These are phyloP conservation scores for Circaetus gallicus DNA, from an alignment of 2,113 vertebrate species.

Conservation along the genomic window DNA sequence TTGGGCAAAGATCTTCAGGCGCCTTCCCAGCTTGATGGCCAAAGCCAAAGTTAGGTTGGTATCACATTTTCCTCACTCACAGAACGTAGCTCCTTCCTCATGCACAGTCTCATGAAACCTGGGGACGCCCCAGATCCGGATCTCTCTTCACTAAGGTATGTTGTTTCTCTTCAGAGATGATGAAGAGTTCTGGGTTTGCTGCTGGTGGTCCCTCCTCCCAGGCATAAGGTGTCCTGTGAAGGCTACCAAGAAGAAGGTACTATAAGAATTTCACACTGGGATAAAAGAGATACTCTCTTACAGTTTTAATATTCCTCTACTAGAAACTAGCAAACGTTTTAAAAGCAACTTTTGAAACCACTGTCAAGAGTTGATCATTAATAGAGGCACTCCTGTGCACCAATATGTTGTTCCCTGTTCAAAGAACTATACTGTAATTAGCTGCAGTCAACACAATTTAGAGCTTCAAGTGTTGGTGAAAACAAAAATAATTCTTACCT, in stretches of 20 bases:
- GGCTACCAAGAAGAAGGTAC: background rate
- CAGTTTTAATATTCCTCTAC: background rate
- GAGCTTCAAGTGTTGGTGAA: slow-evolving; percentile 17
- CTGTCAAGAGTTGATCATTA: background rate
- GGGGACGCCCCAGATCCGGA: background rate
- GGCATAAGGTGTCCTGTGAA: background rate
- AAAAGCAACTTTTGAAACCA: background rate
- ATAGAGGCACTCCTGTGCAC: background rate
- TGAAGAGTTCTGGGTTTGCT: background rate
- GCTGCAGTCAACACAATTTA: background rate
- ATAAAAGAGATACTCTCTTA: background rate
- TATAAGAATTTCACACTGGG: background rate
- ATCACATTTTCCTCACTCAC: background rate
- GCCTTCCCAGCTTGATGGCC: background rate
- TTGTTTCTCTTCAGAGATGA: background rate
- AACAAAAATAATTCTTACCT: slow-evolving; percentile 33
- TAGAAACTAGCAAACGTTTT: background rate
- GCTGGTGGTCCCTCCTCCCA: background rate
- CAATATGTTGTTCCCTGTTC: background rate
- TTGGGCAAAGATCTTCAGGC: background rate
- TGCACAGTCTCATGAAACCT: background rate
- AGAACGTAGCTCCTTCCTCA: background rate
- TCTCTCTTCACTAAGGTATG: background rate
- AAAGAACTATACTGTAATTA: slow-evolving; percentile 7
- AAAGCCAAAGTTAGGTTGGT: background rate